Evolutionary conservation across 2,797 vertebrate genomes (phyloP).

Genomic region (Gadopsis marmoratus): DNA sequence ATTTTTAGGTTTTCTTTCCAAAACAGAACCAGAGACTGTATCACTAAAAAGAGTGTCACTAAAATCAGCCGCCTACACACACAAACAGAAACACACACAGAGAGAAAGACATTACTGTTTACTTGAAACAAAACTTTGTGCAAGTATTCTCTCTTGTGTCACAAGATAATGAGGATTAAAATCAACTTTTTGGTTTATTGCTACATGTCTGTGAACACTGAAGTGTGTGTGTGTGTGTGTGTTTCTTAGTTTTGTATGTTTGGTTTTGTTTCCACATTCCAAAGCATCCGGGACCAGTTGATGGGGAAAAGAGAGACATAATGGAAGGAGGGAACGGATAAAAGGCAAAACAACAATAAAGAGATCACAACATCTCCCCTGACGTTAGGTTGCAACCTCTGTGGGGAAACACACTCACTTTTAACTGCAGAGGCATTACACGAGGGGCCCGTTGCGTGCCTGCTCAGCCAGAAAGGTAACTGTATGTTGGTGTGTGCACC

Average conservation of each 20-base stretch:
- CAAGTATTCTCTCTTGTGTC: conserved; percentile 40
- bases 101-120: conserved; percentile 1
- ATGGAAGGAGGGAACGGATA: conserved; percentile 58
- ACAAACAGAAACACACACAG: neutral
- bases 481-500: conserved; percentile 47
- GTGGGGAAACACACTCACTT: conserved; percentile 44
- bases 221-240: conserved; percentile 31
- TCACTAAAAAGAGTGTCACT: conserved; percentile 55
- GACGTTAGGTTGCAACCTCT: conserved; percentile 68
- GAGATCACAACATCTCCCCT: conserved; percentile 74
- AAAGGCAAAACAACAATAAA: conserved; percentile 68
- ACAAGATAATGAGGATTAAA: conserved; percentile 53
- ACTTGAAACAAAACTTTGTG: conserved; percentile 54
- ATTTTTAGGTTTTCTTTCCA: conserved; percentile 84
- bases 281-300: conserved; percentile 40
- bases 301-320: conserved; percentile 32
- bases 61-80: conserved; percentile 48
- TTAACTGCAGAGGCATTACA: conserved; percentile 42
- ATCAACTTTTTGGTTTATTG: conserved; percentile 50
- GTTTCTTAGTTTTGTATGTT: conserved; percentile 16
- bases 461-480: conserved; percentile 20
- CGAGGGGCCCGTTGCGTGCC: conserved; percentile 28
- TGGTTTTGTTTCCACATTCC: conserved; percentile 40
- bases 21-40: conserved; percentile 71
- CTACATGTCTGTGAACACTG: conserved; percentile 24